Base-by-base conservation (phyloP, 2,888 invertebrate species). In the Aphodius sticticus region DNA sequence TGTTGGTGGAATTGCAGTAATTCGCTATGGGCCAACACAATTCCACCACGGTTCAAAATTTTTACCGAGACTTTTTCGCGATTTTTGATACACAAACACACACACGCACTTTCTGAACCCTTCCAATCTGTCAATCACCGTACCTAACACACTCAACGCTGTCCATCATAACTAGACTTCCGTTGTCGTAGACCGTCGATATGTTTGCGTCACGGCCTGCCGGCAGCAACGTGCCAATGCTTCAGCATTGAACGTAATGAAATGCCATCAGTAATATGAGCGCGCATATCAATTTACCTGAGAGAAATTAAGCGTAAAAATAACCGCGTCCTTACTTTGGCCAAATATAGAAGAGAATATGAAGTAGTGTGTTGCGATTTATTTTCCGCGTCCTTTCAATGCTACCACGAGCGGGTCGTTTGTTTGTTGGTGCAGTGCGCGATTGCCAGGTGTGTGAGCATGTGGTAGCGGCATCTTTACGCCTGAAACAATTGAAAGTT, bases 201-300 rank as follows among this genome's bases (percentile, higher is more conserved):
- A 53, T 53, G 1, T 53, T 1, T 53, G 53, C 53, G 53, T 53
- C 53, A 53, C 53, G 53, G 12, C 53, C 53, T 53, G 53, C 53
- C 12, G 7, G 53, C 53, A 12, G 53, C 53, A 53, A 53, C 53
- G 53, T 53, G 53, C 12, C 53, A 53, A 53, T 53, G 53, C 53
- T 53, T 53, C 53, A 53, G 53, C 53, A 53, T 53, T 53, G 53
- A 53, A 53, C 53, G 53, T 53, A 53, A 53, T 53, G 53, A 53
- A 53, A 53, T 53, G 53, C 53, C 53, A 53, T 53, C 53, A 53
- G 53, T 53, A 53, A 53, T 53, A 53, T 9, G 12, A 53, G 9
- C 53, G 53, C 53, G 53, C 53, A 53, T 53, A 53, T 53, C 53
- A 53, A 53, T 53, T 53, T 53, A 53, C 53, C 53, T 53, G 53